Percentiles rank a stretch among this genome's conserved stretches.
Conservation (phyloP, 2,888 invertebrate species). For the Strigamia maritima region DNA sequence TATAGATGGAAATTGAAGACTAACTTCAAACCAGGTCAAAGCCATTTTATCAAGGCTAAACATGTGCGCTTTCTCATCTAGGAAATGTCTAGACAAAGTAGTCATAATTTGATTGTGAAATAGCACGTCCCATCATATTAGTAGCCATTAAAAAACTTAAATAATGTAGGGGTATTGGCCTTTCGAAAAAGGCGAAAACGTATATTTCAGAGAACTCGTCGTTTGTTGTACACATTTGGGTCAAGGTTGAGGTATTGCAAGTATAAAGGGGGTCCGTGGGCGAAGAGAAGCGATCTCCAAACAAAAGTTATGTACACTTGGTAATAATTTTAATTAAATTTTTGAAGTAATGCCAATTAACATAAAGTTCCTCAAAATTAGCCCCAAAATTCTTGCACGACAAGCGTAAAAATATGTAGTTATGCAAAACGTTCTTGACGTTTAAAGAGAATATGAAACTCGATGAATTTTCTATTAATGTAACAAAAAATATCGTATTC, state of each 20-base stretch:
- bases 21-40: conserved; percentile 10
- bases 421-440: too few species aligned
- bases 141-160: neutral
- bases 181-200: conserved; percentile 1
- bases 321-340: too few species aligned
- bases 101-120: neutral
- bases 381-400: too few species aligned
- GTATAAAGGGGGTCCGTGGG: neutral
- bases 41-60: neutral
- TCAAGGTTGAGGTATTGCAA: conserved; percentile 3
- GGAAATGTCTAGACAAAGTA: neutral
- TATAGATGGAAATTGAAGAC: conserved; percentile 14
- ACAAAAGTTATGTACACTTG: too few species aligned
- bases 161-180: neutral
- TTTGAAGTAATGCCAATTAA: too few species aligned
- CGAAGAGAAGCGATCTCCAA: too few species aligned
- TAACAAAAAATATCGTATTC: too few species aligned
- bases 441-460: too few species aligned
- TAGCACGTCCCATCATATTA: neutral
- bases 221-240: neutral
- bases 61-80: neutral
- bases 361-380: too few species aligned
- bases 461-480: too few species aligned
- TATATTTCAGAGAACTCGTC: neutral
- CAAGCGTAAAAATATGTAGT: too few species aligned